Evolutionary conservation across 2,888 invertebrate genomes (phyloP), one percentile per base, ranked within the genome.

Genomic region (Tetanocera ferruginea): DNA sequence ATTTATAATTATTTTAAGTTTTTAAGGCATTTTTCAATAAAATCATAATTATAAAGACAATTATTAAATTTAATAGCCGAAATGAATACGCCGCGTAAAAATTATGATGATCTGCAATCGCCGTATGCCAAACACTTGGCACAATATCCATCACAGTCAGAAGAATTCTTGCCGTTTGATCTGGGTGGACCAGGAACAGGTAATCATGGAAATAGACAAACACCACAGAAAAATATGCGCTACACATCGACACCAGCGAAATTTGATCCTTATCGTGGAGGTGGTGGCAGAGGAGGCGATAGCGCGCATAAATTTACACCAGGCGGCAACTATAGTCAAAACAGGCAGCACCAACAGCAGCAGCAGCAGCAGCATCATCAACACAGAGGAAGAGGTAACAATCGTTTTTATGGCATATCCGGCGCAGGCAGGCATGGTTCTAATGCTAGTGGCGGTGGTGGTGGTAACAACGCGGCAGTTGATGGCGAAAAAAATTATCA

Each of bases 111-210:
- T 25, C 84, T 84, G 28, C 82, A 80, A 25, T 84, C 87, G 2
- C 87, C 88, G 0, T 88, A 87, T 51, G 81, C 83, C 5, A 82
- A 84, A 31, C 81, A 82, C 25, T 34, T 82, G 25, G 67, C 79
- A 0, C 83, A 85, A 55, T 89, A 89, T 82, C 88, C 88, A 0
- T 89, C 89, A n/a, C 89, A 89, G 66, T 82, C 86, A 0, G 81
- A 83, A 3, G 87, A 85, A 25, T 89, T 85, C 78, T 83, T 86
- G 76, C 83, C 87, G 0, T 82, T 86, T 51, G 87, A 88, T 62
- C 79, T 85, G 64, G 88, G 87, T 34, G 77, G 87, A 64, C 60
- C 78, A 55, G 72, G 72, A 37, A 67, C 76, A 80, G 75, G 62
- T 14, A 17, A 9, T 37, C 72, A 52, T 17, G 28, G 31, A 17